Evolutionary conservation across 2,113 vertebrate species (phyloP).

Genomic region (Neofelis nebulosa): DNA sequence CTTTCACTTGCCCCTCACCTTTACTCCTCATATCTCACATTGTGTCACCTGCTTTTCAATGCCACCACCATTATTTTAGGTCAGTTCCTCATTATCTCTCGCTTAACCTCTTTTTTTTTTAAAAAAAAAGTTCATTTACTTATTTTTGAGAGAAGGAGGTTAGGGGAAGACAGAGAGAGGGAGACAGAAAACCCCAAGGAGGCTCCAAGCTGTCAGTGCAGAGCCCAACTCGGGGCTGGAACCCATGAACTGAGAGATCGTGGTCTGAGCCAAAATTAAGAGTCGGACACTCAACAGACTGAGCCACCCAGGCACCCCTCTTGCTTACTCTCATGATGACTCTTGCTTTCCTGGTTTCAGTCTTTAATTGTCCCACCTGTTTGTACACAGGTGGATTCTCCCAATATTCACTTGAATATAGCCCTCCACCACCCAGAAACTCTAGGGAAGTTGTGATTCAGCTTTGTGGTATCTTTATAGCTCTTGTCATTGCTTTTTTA

Average conservation of each 20-base stretch:
- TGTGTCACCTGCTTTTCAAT: accelerated
- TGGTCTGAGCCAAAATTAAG: no score
- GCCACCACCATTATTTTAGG: neutral
- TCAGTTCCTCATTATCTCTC: neutral
- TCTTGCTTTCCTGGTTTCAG: neutral
- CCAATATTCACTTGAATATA: neutral
- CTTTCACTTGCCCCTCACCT: neutral
- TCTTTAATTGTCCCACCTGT: neutral
- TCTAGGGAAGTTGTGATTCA: neutral
- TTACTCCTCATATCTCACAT: neutral
- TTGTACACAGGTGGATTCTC: neutral
- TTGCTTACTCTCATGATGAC: no score
- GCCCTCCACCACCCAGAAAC: no score
- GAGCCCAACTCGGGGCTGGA: no score
- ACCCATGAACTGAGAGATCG: no score
- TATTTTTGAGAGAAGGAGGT: no score
- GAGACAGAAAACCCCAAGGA: no score
- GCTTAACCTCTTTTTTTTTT: neutral
- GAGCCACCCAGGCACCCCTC: no score
- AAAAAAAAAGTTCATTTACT: no score
- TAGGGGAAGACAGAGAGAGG: no score
- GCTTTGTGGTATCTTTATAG: neutral
- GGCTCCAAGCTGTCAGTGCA: no score
- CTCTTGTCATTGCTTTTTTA: neutral
- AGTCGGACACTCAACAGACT: no score